These are phyloP conservation scores for Drosophila nr. perissopoda DNA, from an alignment of 2,888 invertebrate genomes.

Conservation along the genomic window DNA sequence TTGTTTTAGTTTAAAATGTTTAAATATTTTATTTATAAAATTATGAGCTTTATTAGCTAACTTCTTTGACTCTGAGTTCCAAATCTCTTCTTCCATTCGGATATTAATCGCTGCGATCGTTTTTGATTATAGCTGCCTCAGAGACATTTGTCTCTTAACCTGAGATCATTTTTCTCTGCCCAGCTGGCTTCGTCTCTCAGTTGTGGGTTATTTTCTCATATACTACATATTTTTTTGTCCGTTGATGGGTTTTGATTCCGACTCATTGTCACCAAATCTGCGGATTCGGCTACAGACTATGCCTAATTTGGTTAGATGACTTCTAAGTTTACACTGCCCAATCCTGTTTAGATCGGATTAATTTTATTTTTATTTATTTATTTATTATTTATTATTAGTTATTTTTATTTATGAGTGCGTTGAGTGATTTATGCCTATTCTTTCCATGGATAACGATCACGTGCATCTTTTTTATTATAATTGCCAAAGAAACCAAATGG, in stretches of 20 bases:
- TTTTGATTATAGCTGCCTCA: neutral
- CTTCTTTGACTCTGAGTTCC: neutral
- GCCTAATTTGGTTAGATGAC: neutral
- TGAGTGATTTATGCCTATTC: neutral
- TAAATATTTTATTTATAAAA: too few relatives aligned
- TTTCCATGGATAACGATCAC: neutral
- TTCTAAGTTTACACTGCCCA: neutral
- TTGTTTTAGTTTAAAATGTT: too few relatives aligned
- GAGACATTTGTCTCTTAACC: neutral
- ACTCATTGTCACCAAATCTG: neutral
- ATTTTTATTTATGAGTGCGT: neutral
- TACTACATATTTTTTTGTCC: neutral
- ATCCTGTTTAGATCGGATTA: neutral
- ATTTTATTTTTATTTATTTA: neutral
- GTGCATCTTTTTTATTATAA: neutral
- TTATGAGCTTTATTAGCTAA: neutral
- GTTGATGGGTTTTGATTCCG: neutral
- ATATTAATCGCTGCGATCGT: neutral
- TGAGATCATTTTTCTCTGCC: neutral
- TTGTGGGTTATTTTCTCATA: neutral
- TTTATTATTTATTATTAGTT: neutral
- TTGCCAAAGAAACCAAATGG: neutral
- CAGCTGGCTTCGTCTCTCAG: neutral
- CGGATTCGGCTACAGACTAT: neutral
- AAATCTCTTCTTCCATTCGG: neutral